Conservation (phyloP, 2,113 vertebrate genomes). For the Scortum barcoo region DNA sequence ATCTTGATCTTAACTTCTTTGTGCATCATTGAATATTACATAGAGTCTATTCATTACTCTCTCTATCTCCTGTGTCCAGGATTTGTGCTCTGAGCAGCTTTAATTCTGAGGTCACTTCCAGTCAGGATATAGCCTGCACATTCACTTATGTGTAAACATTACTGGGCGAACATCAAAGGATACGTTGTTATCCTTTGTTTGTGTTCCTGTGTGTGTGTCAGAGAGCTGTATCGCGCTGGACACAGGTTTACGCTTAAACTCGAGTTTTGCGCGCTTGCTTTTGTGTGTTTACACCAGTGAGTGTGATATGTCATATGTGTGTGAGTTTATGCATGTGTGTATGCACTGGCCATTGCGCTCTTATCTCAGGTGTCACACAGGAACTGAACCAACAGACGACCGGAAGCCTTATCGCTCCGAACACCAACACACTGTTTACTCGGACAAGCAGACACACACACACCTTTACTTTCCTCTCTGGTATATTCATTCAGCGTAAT, state of each 20-base stretch:
- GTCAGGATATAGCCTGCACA: conserved; percentile 14
- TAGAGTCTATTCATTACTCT: not conserved
- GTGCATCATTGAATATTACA: conserved; percentile 3
- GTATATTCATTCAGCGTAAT: conserved; percentile 58
- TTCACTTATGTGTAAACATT: conserved; percentile 40
- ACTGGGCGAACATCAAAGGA: conserved; percentile 25
- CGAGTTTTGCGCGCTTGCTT: conserved; percentile 24
- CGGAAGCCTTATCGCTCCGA: conserved; percentile 75
- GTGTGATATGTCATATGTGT: conserved; percentile 49
- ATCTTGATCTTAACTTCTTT: conserved; percentile 5
- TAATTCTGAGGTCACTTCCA: conserved; percentile 31
- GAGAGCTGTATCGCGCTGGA: not conserved
- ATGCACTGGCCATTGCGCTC: conserved; percentile 25
- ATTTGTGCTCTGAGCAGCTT: conserved; percentile 29
- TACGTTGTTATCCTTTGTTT: conserved; percentile 26
- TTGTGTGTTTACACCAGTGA: conserved; percentile 35
- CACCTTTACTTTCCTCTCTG: conserved; percentile 59
- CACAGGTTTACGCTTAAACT: conserved; percentile 29
- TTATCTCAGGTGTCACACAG: conserved; percentile 78
- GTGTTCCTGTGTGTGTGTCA: conserved; percentile 18
- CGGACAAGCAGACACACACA: conserved; percentile 32
- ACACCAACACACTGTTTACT: conserved; percentile 72
- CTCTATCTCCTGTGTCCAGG: not conserved
- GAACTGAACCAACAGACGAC: conserved; percentile 76
- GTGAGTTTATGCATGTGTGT: conserved; percentile 46